phyloP scores from a whole-genome alignment of 2,113 vertebrate species.

The Brachyhypopomus occidentalis region DNA sequence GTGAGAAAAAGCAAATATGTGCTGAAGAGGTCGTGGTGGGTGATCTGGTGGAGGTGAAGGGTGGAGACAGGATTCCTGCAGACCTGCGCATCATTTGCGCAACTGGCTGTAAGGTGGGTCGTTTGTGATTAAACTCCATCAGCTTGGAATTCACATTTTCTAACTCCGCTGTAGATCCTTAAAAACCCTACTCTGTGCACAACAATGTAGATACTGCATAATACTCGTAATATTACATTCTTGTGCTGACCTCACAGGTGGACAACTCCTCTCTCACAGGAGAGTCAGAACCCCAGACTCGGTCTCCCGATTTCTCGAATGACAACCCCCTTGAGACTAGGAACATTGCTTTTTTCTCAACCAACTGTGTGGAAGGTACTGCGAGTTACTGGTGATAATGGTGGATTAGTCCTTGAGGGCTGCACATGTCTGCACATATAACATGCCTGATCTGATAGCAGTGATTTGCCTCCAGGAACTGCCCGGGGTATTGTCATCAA shows the following conservation, averaged over 20 bases:
- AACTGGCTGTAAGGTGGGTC: constrained; percentile 76
- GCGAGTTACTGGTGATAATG: background rate
- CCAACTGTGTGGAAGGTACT: constrained; percentile 76
- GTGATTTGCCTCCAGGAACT: constrained; percentile 63
- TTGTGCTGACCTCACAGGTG: constrained; percentile 61
- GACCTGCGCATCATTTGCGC: constrained; percentile 79
- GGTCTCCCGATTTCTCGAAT: constrained; percentile 77
- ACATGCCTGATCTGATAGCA: background rate
- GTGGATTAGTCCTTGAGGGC: background rate
- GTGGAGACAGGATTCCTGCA: constrained; percentile 79
- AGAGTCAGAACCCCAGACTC: constrained; percentile 78
- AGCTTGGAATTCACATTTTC: background rate
- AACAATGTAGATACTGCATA: too few species aligned
- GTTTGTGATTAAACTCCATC: background rate
- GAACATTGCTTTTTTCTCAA: constrained; percentile 79
- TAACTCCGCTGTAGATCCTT: background rate
- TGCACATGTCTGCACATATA: background rate
- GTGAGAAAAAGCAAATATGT: constrained; percentile 78
- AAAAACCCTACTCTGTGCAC: background rate
- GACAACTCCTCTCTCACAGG: constrained; percentile 80
- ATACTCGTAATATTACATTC: background rate
- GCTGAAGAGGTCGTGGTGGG: constrained; percentile 78
- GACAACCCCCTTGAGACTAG: constrained; percentile 79
- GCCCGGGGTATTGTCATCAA: constrained; percentile 78
- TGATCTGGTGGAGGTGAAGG: constrained; percentile 81